These are phyloP conservation scores for Sarcophaga peregrina DNA, from an alignment of 1,140 invertebrate genomes.

Conservation along the genomic window DNA sequence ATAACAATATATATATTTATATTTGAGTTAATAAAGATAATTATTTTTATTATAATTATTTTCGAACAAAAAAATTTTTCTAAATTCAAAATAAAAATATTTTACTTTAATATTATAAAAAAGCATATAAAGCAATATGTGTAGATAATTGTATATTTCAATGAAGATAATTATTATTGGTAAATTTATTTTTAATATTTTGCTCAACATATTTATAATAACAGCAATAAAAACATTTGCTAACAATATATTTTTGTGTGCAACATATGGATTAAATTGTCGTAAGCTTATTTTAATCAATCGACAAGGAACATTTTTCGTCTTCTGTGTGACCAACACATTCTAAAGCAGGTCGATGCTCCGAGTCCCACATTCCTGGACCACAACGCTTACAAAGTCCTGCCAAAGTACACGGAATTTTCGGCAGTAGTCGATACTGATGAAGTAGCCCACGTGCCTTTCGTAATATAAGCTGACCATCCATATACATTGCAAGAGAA, in stretches of 20 bases:
- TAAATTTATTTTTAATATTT: neutral
- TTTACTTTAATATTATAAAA: too few relatives aligned
- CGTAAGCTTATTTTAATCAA: slow-evolving; percentile 56
- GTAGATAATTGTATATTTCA: too few relatives aligned
- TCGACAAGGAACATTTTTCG: slow-evolving; percentile 65
- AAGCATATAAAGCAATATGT: too few relatives aligned
- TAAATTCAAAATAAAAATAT: too few relatives aligned
- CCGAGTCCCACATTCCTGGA: slow-evolving; percentile 93
- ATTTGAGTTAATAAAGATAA: too few relatives aligned
- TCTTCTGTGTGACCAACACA: slow-evolving; percentile 71
- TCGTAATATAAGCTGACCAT: slow-evolving; percentile 86
- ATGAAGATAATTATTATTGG: neutral
- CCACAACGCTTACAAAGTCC: slow-evolving; percentile 88
- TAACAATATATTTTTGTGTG: neutral
- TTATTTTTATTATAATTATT: too few relatives aligned
- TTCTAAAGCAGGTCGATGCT: slow-evolving; percentile 81
- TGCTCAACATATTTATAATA: neutral
- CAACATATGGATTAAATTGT: neutral
- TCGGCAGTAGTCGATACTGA: slow-evolving; percentile 85
- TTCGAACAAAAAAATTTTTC: too few relatives aligned
- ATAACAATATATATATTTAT: too few relatives aligned
- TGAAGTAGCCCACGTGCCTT: slow-evolving; percentile 92
- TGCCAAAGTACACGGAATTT: slow-evolving; percentile 88
- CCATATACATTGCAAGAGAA: slow-evolving; percentile 96
- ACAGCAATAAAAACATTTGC: neutral